Evolutionary conservation across 35 echinoderm and acorn worm genomes (phyloP).

Genomic region (Holothuria glaberrima): DNA sequence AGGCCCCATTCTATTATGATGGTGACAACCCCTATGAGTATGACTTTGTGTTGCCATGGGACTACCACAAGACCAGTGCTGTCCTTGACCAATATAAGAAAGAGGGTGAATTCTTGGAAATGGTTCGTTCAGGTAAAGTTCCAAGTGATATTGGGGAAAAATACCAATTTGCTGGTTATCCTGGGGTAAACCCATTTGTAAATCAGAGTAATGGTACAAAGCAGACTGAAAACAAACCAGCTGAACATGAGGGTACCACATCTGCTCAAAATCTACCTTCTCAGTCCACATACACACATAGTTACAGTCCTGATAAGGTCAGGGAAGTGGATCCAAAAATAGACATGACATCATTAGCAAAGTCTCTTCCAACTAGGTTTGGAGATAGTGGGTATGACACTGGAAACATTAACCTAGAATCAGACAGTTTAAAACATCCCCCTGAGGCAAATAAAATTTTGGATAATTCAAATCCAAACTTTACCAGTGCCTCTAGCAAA

Average conservation of each 20-base stretch:
- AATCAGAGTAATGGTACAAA: constrained; percentile 52
- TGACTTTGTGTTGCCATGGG: constrained; percentile 90
- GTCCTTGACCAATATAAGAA: constrained; percentile 70
- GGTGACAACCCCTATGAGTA: constrained; percentile 96
- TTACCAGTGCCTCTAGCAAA: constrained; percentile 17
- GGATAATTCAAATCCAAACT: constrained; percentile 1
- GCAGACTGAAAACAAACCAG: constrained; percentile 54
- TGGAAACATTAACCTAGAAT: not conserved
- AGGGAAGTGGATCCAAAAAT: constrained; percentile 67
- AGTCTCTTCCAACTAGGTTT: constrained; percentile 62
- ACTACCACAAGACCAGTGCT: constrained; percentile 89
- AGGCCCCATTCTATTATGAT: constrained; percentile 95
- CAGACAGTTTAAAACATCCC: constrained; percentile 23
- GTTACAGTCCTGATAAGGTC: constrained; percentile 89
- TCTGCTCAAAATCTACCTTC: constrained; percentile 74
- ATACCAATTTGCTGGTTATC: constrained; percentile 87
- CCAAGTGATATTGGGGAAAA: constrained; percentile 33
- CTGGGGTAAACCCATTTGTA: constrained; percentile 82
- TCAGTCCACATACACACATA: constrained; percentile 86
- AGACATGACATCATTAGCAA: constrained; percentile 62
- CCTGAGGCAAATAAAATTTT: constrained; percentile 5
- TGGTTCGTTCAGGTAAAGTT: not conserved
- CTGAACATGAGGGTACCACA: constrained; percentile 51
- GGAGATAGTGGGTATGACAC: not conserved
- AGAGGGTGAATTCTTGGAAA: constrained; percentile 65